These are phyloP conservation scores for Pampus argenteus DNA, from an alignment of 2,797 vertebrate species.

Conservation along the genomic window DNA sequence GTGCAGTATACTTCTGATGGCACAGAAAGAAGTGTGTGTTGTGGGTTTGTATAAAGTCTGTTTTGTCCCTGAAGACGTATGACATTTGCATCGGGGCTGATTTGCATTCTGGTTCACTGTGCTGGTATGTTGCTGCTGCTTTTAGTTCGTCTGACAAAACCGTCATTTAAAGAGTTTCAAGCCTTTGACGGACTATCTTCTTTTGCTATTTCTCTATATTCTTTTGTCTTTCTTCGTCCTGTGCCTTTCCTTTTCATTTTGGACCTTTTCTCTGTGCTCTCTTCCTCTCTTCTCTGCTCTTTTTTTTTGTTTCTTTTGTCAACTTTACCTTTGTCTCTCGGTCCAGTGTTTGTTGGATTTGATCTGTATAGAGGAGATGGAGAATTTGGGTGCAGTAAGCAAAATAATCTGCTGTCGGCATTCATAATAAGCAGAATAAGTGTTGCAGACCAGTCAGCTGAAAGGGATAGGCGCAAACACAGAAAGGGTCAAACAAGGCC, in stretches of 20 bases:
- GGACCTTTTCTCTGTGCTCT: slow-evolving; percentile 32
- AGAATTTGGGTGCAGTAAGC: slow-evolving; percentile 68
- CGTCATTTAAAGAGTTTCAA: slow-evolving; percentile 61
- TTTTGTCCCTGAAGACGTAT: slow-evolving; percentile 72
- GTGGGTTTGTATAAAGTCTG: slow-evolving; percentile 74
- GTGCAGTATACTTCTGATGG: slow-evolving; percentile 27
- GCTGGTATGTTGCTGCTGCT: slow-evolving; percentile 75
- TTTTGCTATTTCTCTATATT: slow-evolving; percentile 33
- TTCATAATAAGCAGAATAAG: slow-evolving; percentile 70
- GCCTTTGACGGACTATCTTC: slow-evolving; percentile 41
- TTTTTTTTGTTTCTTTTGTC: slow-evolving; percentile 70
- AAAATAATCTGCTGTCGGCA: slow-evolving; percentile 70
- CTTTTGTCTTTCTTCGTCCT: neutral
- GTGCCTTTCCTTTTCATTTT: slow-evolving; percentile 44
- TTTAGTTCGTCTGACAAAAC: slow-evolving; percentile 65
- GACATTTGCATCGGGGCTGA: slow-evolving; percentile 80
- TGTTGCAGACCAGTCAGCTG: slow-evolving; percentile 60
- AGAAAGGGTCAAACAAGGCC: slow-evolving; percentile 42
- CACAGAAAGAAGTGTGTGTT: slow-evolving; percentile 61
- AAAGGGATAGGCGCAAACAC: slow-evolving; percentile 54
- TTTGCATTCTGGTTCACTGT: slow-evolving; percentile 81
- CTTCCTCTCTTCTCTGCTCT: slow-evolving; percentile 45
- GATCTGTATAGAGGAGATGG: slow-evolving; percentile 40
- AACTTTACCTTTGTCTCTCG: slow-evolving; percentile 51
- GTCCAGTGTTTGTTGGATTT: slow-evolving; percentile 47